Evolutionary conservation across 2,888 invertebrate genomes (phyloP), one percentile per base, ranked within the genome.

Genomic region (Sphaerophoria taeniata): DNA sequence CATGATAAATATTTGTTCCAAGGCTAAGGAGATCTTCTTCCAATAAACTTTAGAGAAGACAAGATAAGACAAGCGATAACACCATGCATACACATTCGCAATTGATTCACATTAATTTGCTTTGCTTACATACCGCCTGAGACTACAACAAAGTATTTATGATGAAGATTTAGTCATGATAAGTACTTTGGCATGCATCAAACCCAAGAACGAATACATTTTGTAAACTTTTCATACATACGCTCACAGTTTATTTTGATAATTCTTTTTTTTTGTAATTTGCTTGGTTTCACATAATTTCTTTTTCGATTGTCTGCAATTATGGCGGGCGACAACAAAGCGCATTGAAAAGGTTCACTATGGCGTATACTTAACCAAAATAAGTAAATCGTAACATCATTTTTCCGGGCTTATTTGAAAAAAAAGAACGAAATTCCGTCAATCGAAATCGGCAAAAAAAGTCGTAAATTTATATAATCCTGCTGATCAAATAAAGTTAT

Each of bases 91-190:
- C 39, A 12, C 39, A 58, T 24, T 33, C 16, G 49, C 16, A 49
- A 65, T 49, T 49, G 49, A 65, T 49, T 65, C 33, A 65, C 36
- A 65, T 34, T 36, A 65, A 65, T 65, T 65, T 65, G 36, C 49
- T 65, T 65, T 49, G 65, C 65, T 36, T 24, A 49, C 49, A 36
- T 16, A 49, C 65, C 49, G 65, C 65, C 65, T 65, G 65, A 65
- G 65, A 47, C 63, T 49, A 3, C 4, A 24, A 49, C 34, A 65
- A 43, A 65, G 16, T 65, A 49, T 65, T 65, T 65, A 63, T 63
- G 24, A 24, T 24, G 45, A 63, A 47, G 63, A 33, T 47, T 63
- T 63, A n/a, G 5, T 11, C n/a, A 31, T 49, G 49, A 65, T 65
- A 16, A 65, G 49, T 65, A 65, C 36, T 49, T 65, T 65, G 49